Conservation (phyloP, 2,797 vertebrate genomes). For the Platyrinchus mystaceus region DNA sequence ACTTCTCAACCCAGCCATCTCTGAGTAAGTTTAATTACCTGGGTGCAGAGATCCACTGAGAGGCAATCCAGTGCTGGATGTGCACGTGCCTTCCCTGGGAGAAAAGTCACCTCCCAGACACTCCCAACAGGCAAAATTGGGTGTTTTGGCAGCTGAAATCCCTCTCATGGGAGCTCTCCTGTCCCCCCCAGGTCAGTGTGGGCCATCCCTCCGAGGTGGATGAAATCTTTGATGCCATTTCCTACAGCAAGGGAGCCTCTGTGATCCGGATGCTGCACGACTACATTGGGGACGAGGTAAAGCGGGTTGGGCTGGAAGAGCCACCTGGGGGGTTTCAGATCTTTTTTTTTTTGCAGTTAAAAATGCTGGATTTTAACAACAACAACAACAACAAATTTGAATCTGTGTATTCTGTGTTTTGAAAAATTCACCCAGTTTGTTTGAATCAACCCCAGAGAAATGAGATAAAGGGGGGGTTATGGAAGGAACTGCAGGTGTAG, state of each 20-base stretch:
- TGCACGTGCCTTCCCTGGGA: neutral
- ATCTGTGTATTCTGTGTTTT: accelerated
- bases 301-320: neutral
- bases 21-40: neutral
- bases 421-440: neutral
- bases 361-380: accelerated
- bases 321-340: neutral
- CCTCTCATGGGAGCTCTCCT: neutral
- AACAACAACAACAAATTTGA: neutral
- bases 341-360: neutral
- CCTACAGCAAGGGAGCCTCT: constrained; percentile 98
- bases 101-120: neutral
- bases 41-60: neutral
- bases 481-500: neutral
- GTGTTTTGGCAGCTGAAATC: neutral
- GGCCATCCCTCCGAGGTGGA: constrained; percentile 99
- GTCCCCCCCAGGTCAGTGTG: constrained; percentile 86
- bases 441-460: neutral
- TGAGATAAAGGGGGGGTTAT: neutral
- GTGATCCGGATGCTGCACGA: constrained; percentile 98
- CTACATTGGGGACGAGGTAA: constrained; percentile 97
- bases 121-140: neutral
- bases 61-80: neutral
- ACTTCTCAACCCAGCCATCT: neutral
- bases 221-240: constrained; percentile 98